Evolutionary conservation across 2,888 invertebrate species (phyloP), one percentile per base, ranked within the genome.

Genomic region (Mylabris sibirica): DNA sequence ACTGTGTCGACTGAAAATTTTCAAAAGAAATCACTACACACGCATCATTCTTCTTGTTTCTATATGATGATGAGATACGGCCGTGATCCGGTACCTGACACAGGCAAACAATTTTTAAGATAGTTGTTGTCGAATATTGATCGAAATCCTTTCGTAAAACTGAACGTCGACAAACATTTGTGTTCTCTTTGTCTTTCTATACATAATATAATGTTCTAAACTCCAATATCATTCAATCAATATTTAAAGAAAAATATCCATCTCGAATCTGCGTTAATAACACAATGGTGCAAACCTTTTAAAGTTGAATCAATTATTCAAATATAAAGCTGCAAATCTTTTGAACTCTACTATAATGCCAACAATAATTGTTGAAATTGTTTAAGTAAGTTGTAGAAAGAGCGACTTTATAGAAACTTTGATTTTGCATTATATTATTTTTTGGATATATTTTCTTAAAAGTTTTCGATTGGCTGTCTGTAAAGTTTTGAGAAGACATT

Each of bases 61-160:
- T 41, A 41, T 14, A 41, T 41, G 6, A 5, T 17, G 17, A 67
- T 74, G 71, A 72, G 72, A 74, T 72, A 72, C 62, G 74, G 69
- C 71, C 70, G 65, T 71, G 64, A 72, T 73, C 68, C 68, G 70
- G 72, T 72, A 70, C 72, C 74, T 74, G 74, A 74, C 72, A 72
- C 72, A 72, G 66, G 68, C 63, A 70, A 71, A 72, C 72, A 69
- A 65, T 53, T 70, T 30, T 65, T 44, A 44, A 44, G 44, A 68
- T 67, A 70, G 72, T 74, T 66, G 67, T 69, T n/a, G 49, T 17
- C n/a, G 67, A 65, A 65, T 71, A 72, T 74, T 69, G 74, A 74
- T 74, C 71, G 60, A 49, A 30, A 63, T 68, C 49, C 38, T 57
- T 62, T 67, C 24, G 67, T 64, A 70, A 71, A 72, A 72, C 62